These are phyloP conservation scores for Cheirogaleus major DNA, from an alignment of 2,797 vertebrate genomes.

Conservation along the genomic window DNA sequence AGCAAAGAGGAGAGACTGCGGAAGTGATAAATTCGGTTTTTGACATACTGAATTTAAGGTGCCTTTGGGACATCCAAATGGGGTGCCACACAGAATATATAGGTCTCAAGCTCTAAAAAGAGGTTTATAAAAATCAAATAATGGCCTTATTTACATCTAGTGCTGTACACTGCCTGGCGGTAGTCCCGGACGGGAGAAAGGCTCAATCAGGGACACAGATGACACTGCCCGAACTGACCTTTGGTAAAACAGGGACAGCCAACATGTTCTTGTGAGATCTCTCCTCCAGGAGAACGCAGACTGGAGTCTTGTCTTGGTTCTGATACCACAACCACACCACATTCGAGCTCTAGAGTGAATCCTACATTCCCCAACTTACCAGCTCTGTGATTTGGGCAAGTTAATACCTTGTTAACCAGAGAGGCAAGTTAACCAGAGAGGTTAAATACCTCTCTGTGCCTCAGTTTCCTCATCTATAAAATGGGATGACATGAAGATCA, in stretches of 20 bases:
- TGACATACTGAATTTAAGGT: background rate
- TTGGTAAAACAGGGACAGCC: background rate
- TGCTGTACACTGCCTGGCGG: background rate
- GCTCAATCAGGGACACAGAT: background rate
- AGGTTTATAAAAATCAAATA: slow-evolving; percentile 45
- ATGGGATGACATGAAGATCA: background rate
- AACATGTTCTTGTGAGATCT: background rate
- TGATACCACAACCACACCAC: background rate
- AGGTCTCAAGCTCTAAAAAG: slow-evolving; percentile 7
- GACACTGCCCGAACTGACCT: background rate
- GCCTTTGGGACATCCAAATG: background rate
- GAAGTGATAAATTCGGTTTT: background rate
- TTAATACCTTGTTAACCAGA: too few relatives aligned
- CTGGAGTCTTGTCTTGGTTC: background rate
- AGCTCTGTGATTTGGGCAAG: background rate
- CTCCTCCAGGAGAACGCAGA: background rate
- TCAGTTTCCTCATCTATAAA: background rate
- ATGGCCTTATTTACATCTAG: slow-evolving; percentile 27
- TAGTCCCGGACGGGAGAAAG: background rate
- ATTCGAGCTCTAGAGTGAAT: background rate
- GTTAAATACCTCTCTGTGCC: background rate
- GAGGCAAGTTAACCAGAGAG: too few relatives aligned
- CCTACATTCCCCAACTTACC: too few relatives aligned
- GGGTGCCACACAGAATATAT: background rate
- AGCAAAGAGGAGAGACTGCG: background rate